A percentile compares a stretch with the other conserved stretches of the same genome.
Evolutionary conservation across 2,888 invertebrate species (phyloP).

Genomic region (Watsonalla binaria): DNA sequence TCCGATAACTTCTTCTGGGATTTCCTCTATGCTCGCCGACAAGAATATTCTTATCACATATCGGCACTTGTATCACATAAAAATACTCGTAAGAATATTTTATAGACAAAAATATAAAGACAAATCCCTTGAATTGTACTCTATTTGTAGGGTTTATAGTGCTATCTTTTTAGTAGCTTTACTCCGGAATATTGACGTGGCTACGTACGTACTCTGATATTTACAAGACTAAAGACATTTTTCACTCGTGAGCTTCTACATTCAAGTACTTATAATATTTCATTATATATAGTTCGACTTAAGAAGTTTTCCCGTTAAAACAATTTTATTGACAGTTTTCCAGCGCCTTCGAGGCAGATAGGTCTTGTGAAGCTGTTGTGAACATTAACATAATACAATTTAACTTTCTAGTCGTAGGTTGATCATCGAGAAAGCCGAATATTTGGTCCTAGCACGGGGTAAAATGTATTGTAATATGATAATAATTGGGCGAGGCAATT

Average conservation of each 20-base stretch:
- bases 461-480: conserved; percentile 9
- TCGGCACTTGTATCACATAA: neutral
- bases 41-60: neutral
- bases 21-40: neutral
- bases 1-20: neutral
- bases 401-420: conserved; percentile 41
- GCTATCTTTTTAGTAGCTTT: too few species aligned
- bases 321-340: conserved; percentile 38
- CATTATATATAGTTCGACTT: too few species aligned
- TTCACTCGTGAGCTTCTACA: too few species aligned
- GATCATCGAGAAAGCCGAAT: conserved; percentile 1
- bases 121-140: neutral
- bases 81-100: neutral
- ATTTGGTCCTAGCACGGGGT: conserved; percentile 2
- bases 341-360: conserved; percentile 26
- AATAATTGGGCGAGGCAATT: conserved; percentile 20
- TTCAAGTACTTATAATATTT: too few species aligned
- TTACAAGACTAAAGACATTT: too few species aligned
- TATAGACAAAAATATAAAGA: too few species aligned
- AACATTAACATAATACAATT: conserved; percentile 61
- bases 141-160: too few species aligned
- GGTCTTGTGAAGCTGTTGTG: conserved; percentile 38
- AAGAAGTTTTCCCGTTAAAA: conserved; percentile 18
- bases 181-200: too few species aligned
- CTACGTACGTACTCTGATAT: too few species aligned